Evolutionary conservation across 2,888 invertebrate species (phyloP).

Genomic region (Scotopteryx bipunctaria): DNA sequence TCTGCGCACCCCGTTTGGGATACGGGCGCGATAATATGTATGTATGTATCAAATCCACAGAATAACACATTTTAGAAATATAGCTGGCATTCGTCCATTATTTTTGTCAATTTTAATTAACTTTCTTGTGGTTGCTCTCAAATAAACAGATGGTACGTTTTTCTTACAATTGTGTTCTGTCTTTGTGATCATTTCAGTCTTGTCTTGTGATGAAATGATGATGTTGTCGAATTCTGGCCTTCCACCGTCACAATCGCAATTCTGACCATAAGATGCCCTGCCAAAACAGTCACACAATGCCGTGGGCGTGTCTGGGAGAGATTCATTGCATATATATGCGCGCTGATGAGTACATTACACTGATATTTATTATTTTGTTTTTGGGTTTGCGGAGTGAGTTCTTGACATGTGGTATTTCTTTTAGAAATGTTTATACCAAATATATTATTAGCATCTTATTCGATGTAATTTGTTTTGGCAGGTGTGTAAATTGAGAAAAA

Average conservation of each 20-base stretch:
- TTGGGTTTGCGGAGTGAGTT: slow-evolving; percentile 7
- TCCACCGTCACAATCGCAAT: slow-evolving; percentile 4
- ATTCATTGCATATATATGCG: slow-evolving; percentile 18
- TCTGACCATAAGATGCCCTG: slow-evolving; percentile 7
- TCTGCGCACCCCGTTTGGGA: no score
- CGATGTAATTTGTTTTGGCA: neutral
- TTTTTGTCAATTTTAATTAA: no score
- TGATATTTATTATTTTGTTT: slow-evolving; percentile 19
- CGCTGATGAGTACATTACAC: neutral
- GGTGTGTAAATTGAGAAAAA: neutral
- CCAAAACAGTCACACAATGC: slow-evolving; percentile 19
- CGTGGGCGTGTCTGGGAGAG: slow-evolving; percentile 27
- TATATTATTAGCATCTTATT: neutral
- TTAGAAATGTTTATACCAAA: slow-evolving; percentile 1
- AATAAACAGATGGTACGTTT: no score
- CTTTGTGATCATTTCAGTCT: neutral
- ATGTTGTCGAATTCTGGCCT: slow-evolving; percentile 1
- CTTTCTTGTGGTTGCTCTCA: no score
- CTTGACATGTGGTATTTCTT: slow-evolving; percentile 6
- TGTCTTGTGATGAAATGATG: slow-evolving; percentile 3
- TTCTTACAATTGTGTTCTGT: neutral
- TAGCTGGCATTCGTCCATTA: no score
- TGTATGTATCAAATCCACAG: no score
- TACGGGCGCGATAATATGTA: no score
- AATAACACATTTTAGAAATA: no score